Percentiles rank a stretch among this genome's conserved stretches.
phyloP scores from a whole-genome alignment of 2,888 invertebrate genomes.

The Drepana falcataria region DNA sequence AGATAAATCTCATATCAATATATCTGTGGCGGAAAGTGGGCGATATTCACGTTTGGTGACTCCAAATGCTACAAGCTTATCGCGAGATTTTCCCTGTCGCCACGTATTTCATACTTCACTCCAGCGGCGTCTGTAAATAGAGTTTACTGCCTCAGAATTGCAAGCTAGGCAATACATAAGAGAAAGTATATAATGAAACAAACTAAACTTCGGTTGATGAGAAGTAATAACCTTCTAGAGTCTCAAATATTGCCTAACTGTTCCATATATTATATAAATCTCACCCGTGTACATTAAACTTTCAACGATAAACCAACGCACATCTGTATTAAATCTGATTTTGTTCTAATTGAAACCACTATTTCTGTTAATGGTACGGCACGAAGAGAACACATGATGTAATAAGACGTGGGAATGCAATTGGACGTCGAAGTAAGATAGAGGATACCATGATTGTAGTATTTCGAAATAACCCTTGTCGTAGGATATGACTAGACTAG shows the following conservation, averaged over 20 bases:
- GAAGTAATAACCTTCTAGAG: not conserved
- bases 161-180: constrained; percentile 35
- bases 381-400: constrained; percentile 49
- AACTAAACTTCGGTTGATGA: constrained; percentile 12
- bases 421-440: constrained; percentile 31
- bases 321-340: constrained; percentile 50
- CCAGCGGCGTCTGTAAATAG: constrained; percentile 64
- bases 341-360: constrained; percentile 32
- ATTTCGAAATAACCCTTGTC: constrained; percentile 30
- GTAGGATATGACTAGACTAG: too few species aligned
- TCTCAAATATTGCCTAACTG: not conserved
- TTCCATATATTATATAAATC: not conserved
- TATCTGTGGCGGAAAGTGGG: too few species aligned
- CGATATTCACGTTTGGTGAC: constrained; percentile 5
- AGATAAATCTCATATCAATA: too few species aligned
- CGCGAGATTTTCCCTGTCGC: constrained; percentile 20
- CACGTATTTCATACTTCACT: constrained; percentile 25
- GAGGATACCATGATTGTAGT: constrained; percentile 38
- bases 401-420: constrained; percentile 57
- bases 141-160: constrained; percentile 45
- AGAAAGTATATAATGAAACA: constrained; percentile 31
- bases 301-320: constrained; percentile 10
- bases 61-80: constrained; percentile 1
- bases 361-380: constrained; percentile 49
- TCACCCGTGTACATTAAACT: not conserved